Conservation (phyloP, 2,888 invertebrate species). For the Phaonia tiefii region DNA sequence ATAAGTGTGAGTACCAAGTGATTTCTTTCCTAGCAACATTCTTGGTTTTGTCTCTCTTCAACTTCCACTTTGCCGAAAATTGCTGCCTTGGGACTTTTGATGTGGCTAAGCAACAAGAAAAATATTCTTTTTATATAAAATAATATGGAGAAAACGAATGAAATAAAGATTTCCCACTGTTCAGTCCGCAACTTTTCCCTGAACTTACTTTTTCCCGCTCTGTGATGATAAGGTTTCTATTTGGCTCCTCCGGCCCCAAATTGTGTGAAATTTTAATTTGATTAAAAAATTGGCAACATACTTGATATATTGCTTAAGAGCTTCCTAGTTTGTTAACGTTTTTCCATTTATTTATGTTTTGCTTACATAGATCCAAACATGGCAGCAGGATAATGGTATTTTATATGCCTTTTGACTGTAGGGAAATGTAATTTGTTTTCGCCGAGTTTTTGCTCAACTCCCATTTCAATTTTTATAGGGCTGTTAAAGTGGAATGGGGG, state of each 20-base stretch:
- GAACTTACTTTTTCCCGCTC: slow-evolving; percentile 45
- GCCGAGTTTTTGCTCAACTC: not conserved
- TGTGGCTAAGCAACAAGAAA: not conserved
- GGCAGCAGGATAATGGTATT: not conserved
- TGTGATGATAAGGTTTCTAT: slow-evolving; percentile 4
- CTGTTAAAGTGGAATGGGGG: not conserved
- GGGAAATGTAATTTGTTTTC: slow-evolving; percentile 18
- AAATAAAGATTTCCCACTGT: slow-evolving; percentile 24
- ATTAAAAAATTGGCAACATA: slow-evolving; percentile 63
- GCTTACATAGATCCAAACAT: not conserved
- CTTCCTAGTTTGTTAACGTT: slow-evolving; percentile 25
- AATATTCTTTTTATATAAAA: not conserved
- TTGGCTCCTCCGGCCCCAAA: not conserved
- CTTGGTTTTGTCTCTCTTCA: slow-evolving; percentile 3
- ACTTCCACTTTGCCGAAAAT: slow-evolving; percentile 51
- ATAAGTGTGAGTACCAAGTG: slow-evolving; percentile 46
- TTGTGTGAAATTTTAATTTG: slow-evolving; percentile 57
- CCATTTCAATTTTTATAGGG: slow-evolving; percentile 1
- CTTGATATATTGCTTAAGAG: slow-evolving; percentile 58
- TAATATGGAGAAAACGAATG: not conserved
- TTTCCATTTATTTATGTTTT: slow-evolving; percentile 19
- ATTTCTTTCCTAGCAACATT: slow-evolving; percentile 33
- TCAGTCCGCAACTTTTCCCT: slow-evolving; percentile 18
- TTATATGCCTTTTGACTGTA: slow-evolving; percentile 2
- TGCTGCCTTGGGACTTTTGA: slow-evolving; percentile 48